Percentiles rank a stretch among this genome's conserved stretches.
phyloP scores from a whole-genome alignment of 2,888 invertebrate genomes.

The Lysandra bellargus region DNA sequence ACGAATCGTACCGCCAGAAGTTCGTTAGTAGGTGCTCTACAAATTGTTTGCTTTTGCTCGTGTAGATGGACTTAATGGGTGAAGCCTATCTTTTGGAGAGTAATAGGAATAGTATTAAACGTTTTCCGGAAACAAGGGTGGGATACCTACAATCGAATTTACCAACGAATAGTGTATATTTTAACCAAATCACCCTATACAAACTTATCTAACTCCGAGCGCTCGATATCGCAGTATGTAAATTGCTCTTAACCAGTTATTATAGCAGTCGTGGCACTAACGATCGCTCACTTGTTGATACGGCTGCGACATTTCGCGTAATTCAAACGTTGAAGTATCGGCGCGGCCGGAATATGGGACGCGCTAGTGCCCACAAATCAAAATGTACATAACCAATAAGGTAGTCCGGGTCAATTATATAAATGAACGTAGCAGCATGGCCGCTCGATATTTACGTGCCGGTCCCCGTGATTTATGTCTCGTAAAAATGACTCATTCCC shows the following conservation, averaged over 20 bases:
- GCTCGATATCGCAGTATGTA: constrained; percentile 1
- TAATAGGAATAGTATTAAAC: not conserved
- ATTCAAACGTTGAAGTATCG: constrained; percentile 21
- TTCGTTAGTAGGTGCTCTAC: not conserved
- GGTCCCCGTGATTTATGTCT: not conserved
- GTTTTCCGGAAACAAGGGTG: not conserved
- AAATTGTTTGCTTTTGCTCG: not conserved
- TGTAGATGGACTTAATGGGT: not conserved
- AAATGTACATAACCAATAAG: constrained; percentile 19
- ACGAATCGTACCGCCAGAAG: not conserved
- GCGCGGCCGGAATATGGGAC: not conserved
- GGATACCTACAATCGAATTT: not conserved
- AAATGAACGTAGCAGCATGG: constrained; percentile 8
- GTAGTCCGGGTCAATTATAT: constrained; percentile 19
- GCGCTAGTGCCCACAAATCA: constrained; percentile 11
- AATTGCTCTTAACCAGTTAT: constrained; percentile 20
- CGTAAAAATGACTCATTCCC: constrained; percentile 11
- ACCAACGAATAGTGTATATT: not conserved
- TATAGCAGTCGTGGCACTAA: constrained; percentile 7
- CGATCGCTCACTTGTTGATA: constrained; percentile 25
- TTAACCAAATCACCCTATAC: constrained; percentile 5
- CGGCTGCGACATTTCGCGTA: constrained; percentile 22
- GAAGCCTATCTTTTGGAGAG: not conserved
- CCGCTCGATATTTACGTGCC: not conserved
- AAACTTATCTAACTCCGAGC: not conserved